Conservation (phyloP, 2,797 vertebrate species). For the Onychomys leucogaster region DNA sequence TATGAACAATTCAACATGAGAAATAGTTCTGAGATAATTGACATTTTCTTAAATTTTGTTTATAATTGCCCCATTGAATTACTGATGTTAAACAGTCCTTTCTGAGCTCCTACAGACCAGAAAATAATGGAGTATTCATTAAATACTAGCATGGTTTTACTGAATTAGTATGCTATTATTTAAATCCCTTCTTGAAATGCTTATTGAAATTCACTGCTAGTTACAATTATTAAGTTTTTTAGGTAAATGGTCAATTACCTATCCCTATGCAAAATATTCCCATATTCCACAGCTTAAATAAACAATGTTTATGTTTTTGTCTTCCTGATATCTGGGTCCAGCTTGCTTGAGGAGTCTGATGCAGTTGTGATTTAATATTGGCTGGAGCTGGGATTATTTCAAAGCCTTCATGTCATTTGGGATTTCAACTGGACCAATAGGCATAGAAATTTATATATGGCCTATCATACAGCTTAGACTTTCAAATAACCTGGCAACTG, state of each 20-base stretch:
- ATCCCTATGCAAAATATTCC: background rate
- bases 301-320: background rate
- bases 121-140: background rate
- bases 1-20: slow-evolving; percentile 42
- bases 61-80: background rate
- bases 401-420: background rate
- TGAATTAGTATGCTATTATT: background rate
- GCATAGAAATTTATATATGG: background rate
- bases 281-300: background rate
- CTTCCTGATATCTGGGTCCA: background rate
- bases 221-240: slow-evolving; percentile 11
- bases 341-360: background rate
- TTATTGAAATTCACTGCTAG: background rate
- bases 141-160: background rate
- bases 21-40: background rate
- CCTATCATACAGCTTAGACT: background rate
- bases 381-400: fast-evolving
- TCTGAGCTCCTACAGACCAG: background rate
- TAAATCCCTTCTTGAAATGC: slow-evolving; percentile 37
- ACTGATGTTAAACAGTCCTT: background rate
- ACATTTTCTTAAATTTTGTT: slow-evolving; percentile 41
- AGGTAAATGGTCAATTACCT: slow-evolving; percentile 4
- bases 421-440: background rate
- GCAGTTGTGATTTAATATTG: background rate
- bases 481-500: background rate